Conservation (phyloP, 2,888 invertebrate species). For the Drosophila lutescens region DNA sequence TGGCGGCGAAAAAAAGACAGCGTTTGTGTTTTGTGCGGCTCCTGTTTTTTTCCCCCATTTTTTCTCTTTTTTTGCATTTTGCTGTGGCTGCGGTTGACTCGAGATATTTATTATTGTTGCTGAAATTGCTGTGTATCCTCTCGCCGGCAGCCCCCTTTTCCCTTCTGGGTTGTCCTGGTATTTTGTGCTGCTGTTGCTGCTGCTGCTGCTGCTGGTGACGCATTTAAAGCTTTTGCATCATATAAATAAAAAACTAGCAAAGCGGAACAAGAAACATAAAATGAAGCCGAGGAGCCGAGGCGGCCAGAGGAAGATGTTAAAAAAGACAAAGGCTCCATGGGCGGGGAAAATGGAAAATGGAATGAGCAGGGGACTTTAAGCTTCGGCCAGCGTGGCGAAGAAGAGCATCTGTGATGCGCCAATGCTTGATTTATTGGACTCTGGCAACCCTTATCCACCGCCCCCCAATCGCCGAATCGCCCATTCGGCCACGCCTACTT, state of each 20-base stretch:
- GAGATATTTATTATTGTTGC: conserved; percentile 77
- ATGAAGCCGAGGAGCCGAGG: conserved; percentile 14
- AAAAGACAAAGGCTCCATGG: conserved; percentile 23
- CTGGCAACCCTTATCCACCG: conserved; percentile 11
- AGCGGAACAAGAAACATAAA: conserved; percentile 63
- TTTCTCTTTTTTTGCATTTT: conserved; percentile 43
- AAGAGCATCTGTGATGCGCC: conserved; percentile 68
- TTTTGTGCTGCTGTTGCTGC: conserved; percentile 28
- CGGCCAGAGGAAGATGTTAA: conserved; percentile 20
- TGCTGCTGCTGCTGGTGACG: conserved; percentile 69
- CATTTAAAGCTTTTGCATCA: conserved; percentile 78
- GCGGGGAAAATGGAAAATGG: neutral
- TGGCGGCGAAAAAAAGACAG: conserved; percentile 8
- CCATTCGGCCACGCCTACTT: conserved; percentile 29
- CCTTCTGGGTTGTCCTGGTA: conserved; percentile 16
- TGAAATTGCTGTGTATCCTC: conserved; percentile 75
- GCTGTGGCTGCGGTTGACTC: conserved; percentile 74
- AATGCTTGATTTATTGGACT: conserved; percentile 69
- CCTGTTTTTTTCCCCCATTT: conserved; percentile 21
- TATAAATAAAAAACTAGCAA: conserved; percentile 75
- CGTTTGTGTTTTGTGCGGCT: conserved; percentile 31
- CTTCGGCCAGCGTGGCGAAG: conserved; percentile 27
- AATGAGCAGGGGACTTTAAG: conserved; percentile 13
- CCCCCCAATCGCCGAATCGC: neutral
- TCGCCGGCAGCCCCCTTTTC: conserved; percentile 21